phyloP scores from a whole-genome alignment of 2,888 invertebrate species.

The Watsonalla cultraria region DNA sequence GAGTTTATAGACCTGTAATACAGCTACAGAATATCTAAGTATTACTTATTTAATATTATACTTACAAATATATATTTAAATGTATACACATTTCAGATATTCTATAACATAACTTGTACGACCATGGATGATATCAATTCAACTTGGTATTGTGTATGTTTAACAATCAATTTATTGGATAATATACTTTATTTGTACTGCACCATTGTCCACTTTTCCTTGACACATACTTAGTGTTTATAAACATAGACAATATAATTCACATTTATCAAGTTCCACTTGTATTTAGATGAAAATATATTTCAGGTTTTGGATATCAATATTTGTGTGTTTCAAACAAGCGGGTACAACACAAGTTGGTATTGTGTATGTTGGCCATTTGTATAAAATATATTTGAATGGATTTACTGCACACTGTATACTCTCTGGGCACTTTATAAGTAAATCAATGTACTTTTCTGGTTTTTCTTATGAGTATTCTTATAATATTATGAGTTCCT shows the following conservation, averaged over 20 bases:
- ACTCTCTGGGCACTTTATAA: neutral
- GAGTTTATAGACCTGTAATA: no score
- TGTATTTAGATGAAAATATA: constrained; percentile 7
- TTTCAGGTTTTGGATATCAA: constrained; percentile 66
- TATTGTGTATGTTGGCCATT: constrained; percentile 58
- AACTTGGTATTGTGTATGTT: constrained; percentile 1
- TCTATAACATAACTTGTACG: no score
- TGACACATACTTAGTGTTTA: no score
- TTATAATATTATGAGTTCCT: no score
- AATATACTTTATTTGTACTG: no score
- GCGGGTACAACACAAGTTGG: constrained; percentile 52
- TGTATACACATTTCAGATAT: no score
- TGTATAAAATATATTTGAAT: neutral
- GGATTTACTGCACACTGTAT: neutral
- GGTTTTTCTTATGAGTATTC: no score
- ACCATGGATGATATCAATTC: constrained; percentile 3
- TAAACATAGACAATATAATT: neutral
- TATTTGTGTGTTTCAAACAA: constrained; percentile 56
- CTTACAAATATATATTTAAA: neutral
- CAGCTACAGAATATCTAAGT: no score
- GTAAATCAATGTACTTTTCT: no score
- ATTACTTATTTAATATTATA: neutral
- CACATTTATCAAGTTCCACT: neutral
- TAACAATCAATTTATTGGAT: neutral
- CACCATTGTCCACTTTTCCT: no score